Conservation (phyloP, 92 coral and sea anemone genomes). For the Micromussa lordhowensis region DNA sequence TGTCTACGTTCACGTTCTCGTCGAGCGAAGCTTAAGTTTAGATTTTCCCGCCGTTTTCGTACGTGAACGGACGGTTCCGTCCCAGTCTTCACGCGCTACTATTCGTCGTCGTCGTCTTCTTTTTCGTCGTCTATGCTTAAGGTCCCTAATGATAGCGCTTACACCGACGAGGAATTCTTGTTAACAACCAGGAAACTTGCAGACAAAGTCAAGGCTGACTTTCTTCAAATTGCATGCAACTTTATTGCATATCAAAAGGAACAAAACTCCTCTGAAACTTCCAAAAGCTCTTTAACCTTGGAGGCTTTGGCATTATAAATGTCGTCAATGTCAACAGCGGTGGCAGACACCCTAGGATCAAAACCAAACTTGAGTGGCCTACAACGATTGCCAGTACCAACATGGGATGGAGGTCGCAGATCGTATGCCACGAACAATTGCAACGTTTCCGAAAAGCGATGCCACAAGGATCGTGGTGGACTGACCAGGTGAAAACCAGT, state of each 20-base stretch:
- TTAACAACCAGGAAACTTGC: conserved; percentile 26
- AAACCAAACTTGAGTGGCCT: conserved; percentile 46
- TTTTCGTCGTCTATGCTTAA: too few relatives aligned
- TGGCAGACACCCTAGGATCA: conserved; percentile 52
- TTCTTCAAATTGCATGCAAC: conserved; percentile 23
- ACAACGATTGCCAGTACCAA: too few relatives aligned
- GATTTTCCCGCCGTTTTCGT: too few relatives aligned
- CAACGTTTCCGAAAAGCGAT: conserved; percentile 74
- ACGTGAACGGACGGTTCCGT: too few relatives aligned
- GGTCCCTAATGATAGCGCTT: conserved; percentile 11
- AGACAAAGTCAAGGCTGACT: too few relatives aligned
- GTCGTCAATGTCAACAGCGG: conserved; percentile 45
- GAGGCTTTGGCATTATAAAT: too few relatives aligned
- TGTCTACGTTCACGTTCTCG: too few relatives aligned
- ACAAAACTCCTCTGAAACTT: conserved; percentile 25
- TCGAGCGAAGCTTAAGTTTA: too few relatives aligned
- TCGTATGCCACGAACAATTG: conserved; percentile 70
- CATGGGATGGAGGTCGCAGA: conserved; percentile 63
- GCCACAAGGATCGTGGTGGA: conserved; percentile 66
- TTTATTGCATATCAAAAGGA: conserved; percentile 44
- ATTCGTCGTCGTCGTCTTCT: too few relatives aligned
- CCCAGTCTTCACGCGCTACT: too few relatives aligned
- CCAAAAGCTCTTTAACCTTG: too few relatives aligned
- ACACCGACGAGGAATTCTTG: conserved; percentile 41
- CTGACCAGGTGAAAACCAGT: conserved; percentile 63